Conservation (phyloP, 1,140 invertebrate genomes). For the Drosophila funebris region DNA sequence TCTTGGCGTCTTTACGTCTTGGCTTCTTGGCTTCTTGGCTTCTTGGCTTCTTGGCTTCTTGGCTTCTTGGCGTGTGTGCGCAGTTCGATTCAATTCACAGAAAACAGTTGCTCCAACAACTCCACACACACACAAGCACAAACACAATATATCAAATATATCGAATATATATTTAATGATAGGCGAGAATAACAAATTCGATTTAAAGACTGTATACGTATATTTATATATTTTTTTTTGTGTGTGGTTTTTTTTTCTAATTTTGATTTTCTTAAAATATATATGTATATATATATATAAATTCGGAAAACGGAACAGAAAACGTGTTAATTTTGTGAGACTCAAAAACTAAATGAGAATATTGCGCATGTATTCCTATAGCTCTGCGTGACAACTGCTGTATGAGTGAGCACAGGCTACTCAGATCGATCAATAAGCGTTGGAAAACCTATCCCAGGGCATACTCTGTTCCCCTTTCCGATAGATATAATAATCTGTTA, state of each 20-base stretch:
- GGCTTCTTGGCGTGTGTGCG: background rate
- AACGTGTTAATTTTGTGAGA: slow-evolving; percentile 77
- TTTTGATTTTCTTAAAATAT: slow-evolving; percentile 46
- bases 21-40: background rate
- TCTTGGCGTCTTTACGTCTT: no score
- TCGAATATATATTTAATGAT: background rate
- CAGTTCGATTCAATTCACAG: background rate
- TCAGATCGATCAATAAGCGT: slow-evolving; percentile 4
- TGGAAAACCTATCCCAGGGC: background rate
- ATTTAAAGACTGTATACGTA: background rate
- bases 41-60: background rate
- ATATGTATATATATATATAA: slow-evolving; percentile 37
- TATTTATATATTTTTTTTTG: background rate
- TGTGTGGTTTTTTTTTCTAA: slow-evolving; percentile 11
- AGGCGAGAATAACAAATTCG: background rate
- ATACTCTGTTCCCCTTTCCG: background rate
- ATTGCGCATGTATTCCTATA: background rate
- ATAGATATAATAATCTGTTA: no score
- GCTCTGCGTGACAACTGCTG: slow-evolving; percentile 7
- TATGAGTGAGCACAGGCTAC: slow-evolving; percentile 19
- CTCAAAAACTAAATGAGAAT: slow-evolving; percentile 66
- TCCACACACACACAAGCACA: slow-evolving; percentile 2
- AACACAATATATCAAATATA: no score
- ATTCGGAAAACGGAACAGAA: slow-evolving; percentile 49
- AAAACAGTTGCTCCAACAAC: background rate